These are phyloP conservation scores for Amblyornis subalaris DNA, from an alignment of 2,113 vertebrate species.

Conservation along the genomic window DNA sequence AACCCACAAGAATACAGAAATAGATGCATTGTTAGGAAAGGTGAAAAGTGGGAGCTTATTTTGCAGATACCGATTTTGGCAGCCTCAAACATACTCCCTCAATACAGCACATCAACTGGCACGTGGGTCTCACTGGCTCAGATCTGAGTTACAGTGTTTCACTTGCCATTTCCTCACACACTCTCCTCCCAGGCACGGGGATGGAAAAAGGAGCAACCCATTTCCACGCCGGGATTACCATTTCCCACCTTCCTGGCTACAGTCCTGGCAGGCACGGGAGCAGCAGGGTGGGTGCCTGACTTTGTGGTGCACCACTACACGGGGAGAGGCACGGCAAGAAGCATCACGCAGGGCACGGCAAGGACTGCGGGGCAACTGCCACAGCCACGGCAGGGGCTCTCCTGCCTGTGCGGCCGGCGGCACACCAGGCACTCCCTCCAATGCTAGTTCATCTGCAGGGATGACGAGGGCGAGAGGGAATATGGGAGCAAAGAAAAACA, in stretches of 20 bases:
- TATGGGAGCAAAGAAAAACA: background rate
- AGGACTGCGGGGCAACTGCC: fast-evolving
- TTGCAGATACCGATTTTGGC: background rate
- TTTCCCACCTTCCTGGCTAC: background rate
- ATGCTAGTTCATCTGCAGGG: background rate
- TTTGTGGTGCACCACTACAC: fast-evolving
- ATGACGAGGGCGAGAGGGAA: background rate
- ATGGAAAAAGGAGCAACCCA: background rate
- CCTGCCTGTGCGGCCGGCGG: fast-evolving
- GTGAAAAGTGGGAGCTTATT: background rate
- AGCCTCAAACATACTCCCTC: background rate
- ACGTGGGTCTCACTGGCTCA: background rate
- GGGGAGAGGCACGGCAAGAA: background rate
- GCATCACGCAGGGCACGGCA: background rate
- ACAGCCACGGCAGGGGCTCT: background rate
- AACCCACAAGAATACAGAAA: background rate
- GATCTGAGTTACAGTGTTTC: background rate
- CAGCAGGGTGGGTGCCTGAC: background rate
- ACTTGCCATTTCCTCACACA: fast-evolving
- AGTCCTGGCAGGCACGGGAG: background rate
- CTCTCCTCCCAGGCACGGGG: fast-evolving
- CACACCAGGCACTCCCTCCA: background rate
- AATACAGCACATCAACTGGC: background rate
- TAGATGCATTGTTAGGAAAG: background rate
- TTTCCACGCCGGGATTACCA: background rate